phyloP scores from a whole-genome alignment of 2,797 vertebrate genomes.

The Phoebastria nigripes region DNA sequence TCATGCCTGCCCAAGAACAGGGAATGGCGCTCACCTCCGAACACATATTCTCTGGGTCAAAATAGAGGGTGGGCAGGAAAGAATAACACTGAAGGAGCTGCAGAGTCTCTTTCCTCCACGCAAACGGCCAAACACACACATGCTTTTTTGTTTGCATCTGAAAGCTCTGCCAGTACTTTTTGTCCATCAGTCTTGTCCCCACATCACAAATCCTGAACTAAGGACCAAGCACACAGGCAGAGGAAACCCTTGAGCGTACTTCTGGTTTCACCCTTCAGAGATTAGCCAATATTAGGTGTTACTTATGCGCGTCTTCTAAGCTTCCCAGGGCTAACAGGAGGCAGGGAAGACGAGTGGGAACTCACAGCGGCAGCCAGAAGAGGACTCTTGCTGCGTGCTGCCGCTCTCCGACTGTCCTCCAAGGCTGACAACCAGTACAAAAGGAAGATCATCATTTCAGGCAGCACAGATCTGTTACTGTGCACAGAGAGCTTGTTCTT shows the following conservation, averaged over 20 bases:
- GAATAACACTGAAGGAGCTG: background rate
- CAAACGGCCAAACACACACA: background rate
- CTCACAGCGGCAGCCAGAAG: background rate
- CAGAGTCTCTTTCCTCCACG: background rate
- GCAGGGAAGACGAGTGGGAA: background rate
- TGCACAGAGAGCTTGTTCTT: background rate
- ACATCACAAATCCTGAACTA: background rate
- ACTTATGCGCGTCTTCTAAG: too few species aligned
- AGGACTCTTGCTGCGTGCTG: background rate
- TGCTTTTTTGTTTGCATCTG: too few species aligned
- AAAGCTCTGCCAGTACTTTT: background rate
- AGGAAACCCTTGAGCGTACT: background rate
- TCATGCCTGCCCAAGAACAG: background rate
- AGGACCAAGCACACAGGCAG: background rate
- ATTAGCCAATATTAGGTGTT: accelerated
- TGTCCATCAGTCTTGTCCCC: background rate
- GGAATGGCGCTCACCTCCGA: background rate
- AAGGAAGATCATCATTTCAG: background rate
- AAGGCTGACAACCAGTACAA: background rate
- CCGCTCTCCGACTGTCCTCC: background rate
- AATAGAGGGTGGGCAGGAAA: background rate
- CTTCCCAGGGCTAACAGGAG: background rate
- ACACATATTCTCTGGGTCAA: background rate
- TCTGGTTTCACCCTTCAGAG: background rate
- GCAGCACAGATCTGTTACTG: background rate